A percentile compares a stretch with the other conserved stretches of the same genome.
phyloP scores from a whole-genome alignment of 2,113 vertebrate genomes.

The Pelecanoides urinatrix region DNA sequence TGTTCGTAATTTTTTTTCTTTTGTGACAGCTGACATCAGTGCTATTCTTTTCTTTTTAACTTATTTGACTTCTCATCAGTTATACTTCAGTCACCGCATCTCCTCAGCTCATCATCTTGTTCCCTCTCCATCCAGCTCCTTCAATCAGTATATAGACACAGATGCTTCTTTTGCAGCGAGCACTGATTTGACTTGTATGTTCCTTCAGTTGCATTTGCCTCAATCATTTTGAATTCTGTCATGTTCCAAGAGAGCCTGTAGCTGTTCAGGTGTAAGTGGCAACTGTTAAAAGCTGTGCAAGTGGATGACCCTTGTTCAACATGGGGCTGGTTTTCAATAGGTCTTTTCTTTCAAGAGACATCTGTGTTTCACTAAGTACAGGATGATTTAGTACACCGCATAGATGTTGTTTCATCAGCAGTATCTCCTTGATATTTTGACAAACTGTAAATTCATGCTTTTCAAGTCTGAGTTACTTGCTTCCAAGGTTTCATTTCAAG shows the following conservation, averaged over 20 bases:
- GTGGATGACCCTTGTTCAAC: not conserved
- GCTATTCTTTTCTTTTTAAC: not conserved
- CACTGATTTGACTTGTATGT: not conserved
- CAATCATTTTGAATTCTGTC: not conserved
- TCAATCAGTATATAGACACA: not conserved
- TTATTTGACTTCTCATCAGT: not conserved
- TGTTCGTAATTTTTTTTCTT: not conserved
- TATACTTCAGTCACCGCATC: not conserved
- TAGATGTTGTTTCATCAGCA: not conserved
- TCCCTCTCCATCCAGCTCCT: not conserved
- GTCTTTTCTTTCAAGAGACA: not conserved
- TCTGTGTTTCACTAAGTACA: not conserved
- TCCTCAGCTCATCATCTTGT: not conserved
- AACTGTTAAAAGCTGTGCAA: not conserved
- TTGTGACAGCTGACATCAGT: not conserved
- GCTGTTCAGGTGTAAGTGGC: not conserved
- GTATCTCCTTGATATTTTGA: not conserved
- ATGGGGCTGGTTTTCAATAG: not conserved
- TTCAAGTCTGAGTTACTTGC: not conserved
- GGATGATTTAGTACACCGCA: not conserved
- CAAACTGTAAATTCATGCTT: conserved; percentile 32
- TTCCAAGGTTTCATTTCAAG: conserved; percentile 21
- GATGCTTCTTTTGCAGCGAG: not conserved
- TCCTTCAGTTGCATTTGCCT: not conserved
- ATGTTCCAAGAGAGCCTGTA: not conserved